These are phyloP conservation scores for Phrynocephalus versicolor DNA, from an alignment of 2,113 vertebrate species.

Conservation along the genomic window DNA sequence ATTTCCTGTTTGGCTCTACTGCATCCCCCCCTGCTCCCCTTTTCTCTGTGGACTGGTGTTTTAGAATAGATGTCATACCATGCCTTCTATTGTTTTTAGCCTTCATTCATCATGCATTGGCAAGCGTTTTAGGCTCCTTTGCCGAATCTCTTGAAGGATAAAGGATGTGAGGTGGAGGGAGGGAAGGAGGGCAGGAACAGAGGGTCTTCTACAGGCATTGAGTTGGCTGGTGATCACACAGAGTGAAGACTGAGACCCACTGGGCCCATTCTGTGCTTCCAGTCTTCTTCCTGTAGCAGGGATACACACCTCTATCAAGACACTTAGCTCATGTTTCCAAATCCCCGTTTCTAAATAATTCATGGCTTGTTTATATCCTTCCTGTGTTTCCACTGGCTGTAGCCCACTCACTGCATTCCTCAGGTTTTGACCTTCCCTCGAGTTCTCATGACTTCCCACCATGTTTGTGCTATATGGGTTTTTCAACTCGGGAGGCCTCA, in stretches of 20 bases:
- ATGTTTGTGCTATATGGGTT: background rate
- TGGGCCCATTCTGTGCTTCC: background rate
- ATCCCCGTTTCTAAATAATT: conserved; percentile 15
- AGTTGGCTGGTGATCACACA: background rate
- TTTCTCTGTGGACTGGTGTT: fast-evolving
- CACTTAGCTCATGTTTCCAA: conserved; percentile 6
- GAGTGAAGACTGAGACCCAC: background rate
- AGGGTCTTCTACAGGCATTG: background rate
- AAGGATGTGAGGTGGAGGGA: background rate
- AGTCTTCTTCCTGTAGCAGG: background rate
- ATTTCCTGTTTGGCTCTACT: background rate
- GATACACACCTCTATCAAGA: background rate
- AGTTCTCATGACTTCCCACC: background rate
- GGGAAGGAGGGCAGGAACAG: background rate
- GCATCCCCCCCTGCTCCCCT: background rate
- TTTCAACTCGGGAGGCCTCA: background rate
- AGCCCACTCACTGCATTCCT: conserved; percentile 33
- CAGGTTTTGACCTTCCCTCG: background rate
- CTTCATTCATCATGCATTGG: background rate
- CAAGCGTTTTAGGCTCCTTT: background rate
- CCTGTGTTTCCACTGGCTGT: conserved; percentile 12
- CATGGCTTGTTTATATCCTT: conserved; percentile 23
- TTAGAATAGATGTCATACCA: fast-evolving
- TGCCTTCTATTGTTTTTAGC: background rate
- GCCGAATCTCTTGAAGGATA: background rate